A percentile compares a stretch with the other conserved stretches of the same genome.
Conservation (phyloP, 2,113 vertebrate genomes). For the Calyptomena viridis region DNA sequence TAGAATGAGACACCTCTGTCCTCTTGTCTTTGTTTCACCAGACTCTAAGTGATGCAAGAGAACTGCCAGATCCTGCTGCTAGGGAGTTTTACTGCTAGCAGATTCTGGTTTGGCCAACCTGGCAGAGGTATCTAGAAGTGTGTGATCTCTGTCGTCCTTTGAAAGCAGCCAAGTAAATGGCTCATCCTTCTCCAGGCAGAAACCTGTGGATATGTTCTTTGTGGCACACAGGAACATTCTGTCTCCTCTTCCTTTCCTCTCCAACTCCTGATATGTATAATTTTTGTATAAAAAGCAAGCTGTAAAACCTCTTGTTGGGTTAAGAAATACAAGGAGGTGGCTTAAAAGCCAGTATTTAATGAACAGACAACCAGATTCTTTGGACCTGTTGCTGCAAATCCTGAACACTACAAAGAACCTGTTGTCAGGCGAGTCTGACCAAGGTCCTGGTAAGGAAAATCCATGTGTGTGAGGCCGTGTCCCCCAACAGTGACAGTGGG, state of each 20-base stretch:
- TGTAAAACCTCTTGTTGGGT: conserved; percentile 17
- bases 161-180: conserved; percentile 31
- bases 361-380: background rate
- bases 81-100: conserved; percentile 33
- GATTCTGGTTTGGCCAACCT: conserved; percentile 23
- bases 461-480: background rate
- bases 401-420: background rate
- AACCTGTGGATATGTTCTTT: conserved; percentile 5
- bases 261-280: conserved; percentile 42
- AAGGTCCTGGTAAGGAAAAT: background rate
- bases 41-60: background rate
- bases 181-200: conserved; percentile 53
- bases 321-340: conserved; percentile 29
- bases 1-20: background rate
- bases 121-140: background rate
- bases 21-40: background rate
- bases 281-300: conserved; percentile 56
- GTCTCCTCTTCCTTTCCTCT: conserved; percentile 32
- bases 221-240: background rate
- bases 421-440: conserved; percentile 12
- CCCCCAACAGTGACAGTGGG: background rate
- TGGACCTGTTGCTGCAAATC: background rate
- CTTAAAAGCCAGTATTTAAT: conserved; percentile 33
- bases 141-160: background rate
- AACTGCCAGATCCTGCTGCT: conserved; percentile 14